Conservation (phyloP, 1,140 invertebrate genomes). For the Pseudomyrmex concolor region DNA sequence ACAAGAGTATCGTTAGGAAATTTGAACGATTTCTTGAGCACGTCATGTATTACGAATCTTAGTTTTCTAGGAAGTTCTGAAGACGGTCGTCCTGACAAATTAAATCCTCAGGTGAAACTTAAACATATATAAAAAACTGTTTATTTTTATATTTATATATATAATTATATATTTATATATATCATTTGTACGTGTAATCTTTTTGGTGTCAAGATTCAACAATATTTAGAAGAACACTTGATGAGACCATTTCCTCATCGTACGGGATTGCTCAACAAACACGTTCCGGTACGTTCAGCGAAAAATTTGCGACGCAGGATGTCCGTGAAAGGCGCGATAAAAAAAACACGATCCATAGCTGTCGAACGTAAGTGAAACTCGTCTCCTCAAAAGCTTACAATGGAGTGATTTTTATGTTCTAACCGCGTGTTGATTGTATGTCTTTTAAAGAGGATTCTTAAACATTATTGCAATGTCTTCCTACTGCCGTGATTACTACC, state of each 20-base stretch:
- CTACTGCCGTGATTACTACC: slow-evolving; percentile 71
- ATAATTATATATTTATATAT: background rate
- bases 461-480: slow-evolving; percentile 74
- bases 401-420: slow-evolving; percentile 57
- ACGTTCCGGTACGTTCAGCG: slow-evolving; percentile 82
- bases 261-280: slow-evolving; percentile 87
- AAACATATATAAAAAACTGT: background rate
- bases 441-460: slow-evolving; percentile 68
- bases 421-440: slow-evolving; percentile 71
- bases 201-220: slow-evolving; percentile 88
- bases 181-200: slow-evolving; percentile 17
- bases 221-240: slow-evolving; percentile 95
- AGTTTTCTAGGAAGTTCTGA: slow-evolving; percentile 97
- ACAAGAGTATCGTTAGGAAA: slow-evolving; percentile 97
- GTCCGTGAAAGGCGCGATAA: slow-evolving; percentile 94
- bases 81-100: slow-evolving; percentile 93
- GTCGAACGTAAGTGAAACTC: slow-evolving; percentile 89
- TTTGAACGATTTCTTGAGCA: slow-evolving; percentile 96
- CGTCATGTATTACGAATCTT: slow-evolving; percentile 97
- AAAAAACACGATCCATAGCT: slow-evolving; percentile 94
- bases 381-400: slow-evolving; percentile 24
- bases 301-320: slow-evolving; percentile 89
- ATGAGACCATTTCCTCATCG: slow-evolving; percentile 91
- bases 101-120: slow-evolving; percentile 81
- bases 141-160: background rate